Base-by-base conservation (phyloP, 2,797 vertebrate genomes). In the Setipinna tenuifilis region DNA sequence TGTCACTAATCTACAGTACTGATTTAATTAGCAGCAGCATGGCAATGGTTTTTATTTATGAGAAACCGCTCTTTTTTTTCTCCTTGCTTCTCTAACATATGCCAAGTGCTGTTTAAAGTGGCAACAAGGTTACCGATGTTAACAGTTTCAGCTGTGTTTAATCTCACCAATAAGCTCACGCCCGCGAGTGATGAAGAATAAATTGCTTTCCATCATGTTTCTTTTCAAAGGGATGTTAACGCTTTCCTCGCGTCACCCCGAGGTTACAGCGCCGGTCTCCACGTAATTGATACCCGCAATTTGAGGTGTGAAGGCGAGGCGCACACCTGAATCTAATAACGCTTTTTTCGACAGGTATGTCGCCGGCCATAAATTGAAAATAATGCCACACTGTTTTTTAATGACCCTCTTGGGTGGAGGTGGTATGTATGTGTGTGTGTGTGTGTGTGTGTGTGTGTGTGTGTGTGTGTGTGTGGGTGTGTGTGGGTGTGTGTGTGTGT, bases 271-370 rank as follows among this genome's bases (percentile, higher is more conserved):
- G 88, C 89, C 85, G 65, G 81, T 57, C 88, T 28, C 21, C 83
- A 44, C 44, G 87, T 92, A 93, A 94, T 92, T 91, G 89, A 94
- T 93, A 91, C 89, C 91, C 90, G 90, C 87, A 86, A 91, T 93
- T 91, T 90, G 31, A 85, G 88, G 87, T 88, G 90, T 86, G 88
- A 87, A 88, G 90, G 88, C 90, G 89, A 90, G 85, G 87, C 88
- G 88, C 88, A 86, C 84, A 50, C 89, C 87, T 86, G 86, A 92
- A 89, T 90, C 88, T 75, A 88, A 91, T 89, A 91, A 93, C 92
- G 93, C 92, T 93, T 93, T 93, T 93, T 92, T 91, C 89, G 71
- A 88, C 89, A 93, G 85, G 93, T 91, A 87, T 90, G 92, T 90
- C 90, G 88, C 83, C 81, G 90, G 89, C 88, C 86, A 90, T 93